A percentile compares a stretch with the other conserved stretches of the same genome.
Evolutionary conservation across 1,140 invertebrate species (phyloP).

Genomic region (Atta colombica): DNA sequence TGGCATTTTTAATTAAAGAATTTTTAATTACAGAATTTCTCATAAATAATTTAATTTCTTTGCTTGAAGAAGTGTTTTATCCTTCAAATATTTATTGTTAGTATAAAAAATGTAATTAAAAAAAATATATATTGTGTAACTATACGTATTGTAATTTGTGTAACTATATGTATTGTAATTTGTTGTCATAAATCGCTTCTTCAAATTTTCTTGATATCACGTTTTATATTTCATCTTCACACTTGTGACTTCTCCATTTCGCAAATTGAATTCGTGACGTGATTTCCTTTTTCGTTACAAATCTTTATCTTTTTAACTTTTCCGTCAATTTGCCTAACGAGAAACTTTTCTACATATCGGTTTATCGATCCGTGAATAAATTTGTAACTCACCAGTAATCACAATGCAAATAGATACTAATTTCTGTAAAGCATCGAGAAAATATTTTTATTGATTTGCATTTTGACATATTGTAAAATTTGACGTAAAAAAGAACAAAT

Average conservation of each 20-base stretch:
- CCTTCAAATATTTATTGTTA: background rate
- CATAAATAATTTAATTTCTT: background rate
- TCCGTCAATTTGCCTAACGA: background rate
- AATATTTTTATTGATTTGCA: slow-evolving; percentile 47
- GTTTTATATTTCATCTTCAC: background rate
- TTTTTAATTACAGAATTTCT: background rate
- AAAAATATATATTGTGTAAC: background rate
- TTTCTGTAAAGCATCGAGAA: slow-evolving; percentile 14
- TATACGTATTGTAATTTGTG: background rate
- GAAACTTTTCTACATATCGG: slow-evolving; percentile 41
- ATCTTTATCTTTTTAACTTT: background rate
- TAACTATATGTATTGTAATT: background rate
- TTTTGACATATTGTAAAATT: background rate
- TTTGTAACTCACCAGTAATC: slow-evolving; percentile 23
- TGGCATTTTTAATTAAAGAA: background rate
- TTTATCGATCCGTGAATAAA: slow-evolving; percentile 51
- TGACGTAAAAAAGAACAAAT: background rate
- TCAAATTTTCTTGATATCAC: background rate
- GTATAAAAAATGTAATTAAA: background rate
- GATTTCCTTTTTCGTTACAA: background rate
- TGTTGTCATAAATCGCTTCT: background rate
- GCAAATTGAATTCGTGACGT: slow-evolving; percentile 14
- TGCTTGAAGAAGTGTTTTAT: background rate
- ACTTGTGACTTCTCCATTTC: slow-evolving; percentile 1
- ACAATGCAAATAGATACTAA: slow-evolving; percentile 30